Conservation (phyloP, 92 coral and sea anemone genomes). For the Paramuricea clavata region DNA sequence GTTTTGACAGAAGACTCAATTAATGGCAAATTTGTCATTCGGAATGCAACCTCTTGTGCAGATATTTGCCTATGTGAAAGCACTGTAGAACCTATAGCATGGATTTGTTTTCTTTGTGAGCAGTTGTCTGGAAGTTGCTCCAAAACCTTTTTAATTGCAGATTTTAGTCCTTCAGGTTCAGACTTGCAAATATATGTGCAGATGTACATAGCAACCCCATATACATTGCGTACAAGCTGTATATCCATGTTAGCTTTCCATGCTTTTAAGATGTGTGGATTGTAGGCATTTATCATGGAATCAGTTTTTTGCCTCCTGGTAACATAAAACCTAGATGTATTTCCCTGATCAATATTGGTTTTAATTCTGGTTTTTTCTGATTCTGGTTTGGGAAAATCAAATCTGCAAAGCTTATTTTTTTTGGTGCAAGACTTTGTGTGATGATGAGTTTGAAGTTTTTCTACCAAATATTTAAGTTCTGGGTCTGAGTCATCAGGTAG, state of each 20-base stretch:
- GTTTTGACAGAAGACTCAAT: slow-evolving; percentile 49
- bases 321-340: slow-evolving; percentile 42
- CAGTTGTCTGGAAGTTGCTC: slow-evolving; percentile 44
- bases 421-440: slow-evolving; percentile 44
- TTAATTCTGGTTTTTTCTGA: slow-evolving; percentile 39
- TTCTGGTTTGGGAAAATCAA: slow-evolving; percentile 61
- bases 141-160: slow-evolving; percentile 43
- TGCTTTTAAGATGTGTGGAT: slow-evolving; percentile 10
- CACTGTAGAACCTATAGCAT: slow-evolving; percentile 12
- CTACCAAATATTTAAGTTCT: slow-evolving; percentile 47
- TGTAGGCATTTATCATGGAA: slow-evolving; percentile 46
- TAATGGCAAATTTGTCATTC: slow-evolving; percentile 52
- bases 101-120: slow-evolving; percentile 53
- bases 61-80: slow-evolving; percentile 46
- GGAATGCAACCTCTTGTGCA: slow-evolving; percentile 68
- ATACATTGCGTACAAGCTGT: slow-evolving; percentile 49
- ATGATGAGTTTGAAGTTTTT: slow-evolving; percentile 49
- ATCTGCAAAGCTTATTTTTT: slow-evolving; percentile 55
- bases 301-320: slow-evolving; percentile 29
- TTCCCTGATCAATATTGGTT: slow-evolving; percentile 53
- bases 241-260: no score
- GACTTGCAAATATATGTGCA: slow-evolving; percentile 67
- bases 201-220: slow-evolving; percentile 62
- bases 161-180: slow-evolving; percentile 61
- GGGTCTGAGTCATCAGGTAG: slow-evolving; percentile 44